Percentiles rank a stretch among this genome's conserved stretches.
Evolutionary conservation across 2,113 vertebrate species (phyloP).

Genomic region (Rana temporaria): DNA sequence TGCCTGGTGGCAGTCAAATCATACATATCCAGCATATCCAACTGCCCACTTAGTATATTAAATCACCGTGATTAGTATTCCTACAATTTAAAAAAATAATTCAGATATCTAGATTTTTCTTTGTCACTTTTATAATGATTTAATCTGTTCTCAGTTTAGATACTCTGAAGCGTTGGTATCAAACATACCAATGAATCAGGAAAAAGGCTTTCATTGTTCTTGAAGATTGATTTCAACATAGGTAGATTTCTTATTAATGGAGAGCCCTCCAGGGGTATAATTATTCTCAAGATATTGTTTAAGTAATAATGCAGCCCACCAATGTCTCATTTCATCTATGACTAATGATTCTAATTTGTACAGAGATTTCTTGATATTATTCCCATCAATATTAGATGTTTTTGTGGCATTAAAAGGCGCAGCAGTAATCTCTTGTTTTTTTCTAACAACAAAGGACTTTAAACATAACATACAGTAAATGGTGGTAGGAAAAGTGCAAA

Average conservation of each 20-base stretch:
- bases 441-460: not conserved
- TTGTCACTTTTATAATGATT: not conserved
- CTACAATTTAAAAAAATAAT: not conserved
- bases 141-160: not conserved
- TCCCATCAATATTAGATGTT: conserved; percentile 22
- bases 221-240: conserved; percentile 21
- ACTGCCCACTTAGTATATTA: not conserved
- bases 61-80: not conserved
- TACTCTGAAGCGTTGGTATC: not conserved
- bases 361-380: conserved; percentile 6
- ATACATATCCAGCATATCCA: not conserved
- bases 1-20: not conserved
- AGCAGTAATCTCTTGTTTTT: not conserved
- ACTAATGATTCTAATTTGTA: conserved; percentile 34
- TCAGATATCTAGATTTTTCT: not conserved
- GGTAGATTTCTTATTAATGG: conserved; percentile 11
- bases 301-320: conserved; percentile 8
- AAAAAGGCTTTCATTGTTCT: not conserved
- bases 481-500: not conserved
- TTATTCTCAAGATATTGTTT: conserved; percentile 24
- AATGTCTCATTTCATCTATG: conserved; percentile 15
- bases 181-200: not conserved
- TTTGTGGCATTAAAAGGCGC: not conserved
- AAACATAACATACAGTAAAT: not conserved
- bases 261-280: conserved; percentile 13